Percentiles rank a stretch among this genome's conserved stretches.
Evolutionary conservation across 2,888 invertebrate genomes (phyloP).

Genomic region (Prosapia bicincta): DNA sequence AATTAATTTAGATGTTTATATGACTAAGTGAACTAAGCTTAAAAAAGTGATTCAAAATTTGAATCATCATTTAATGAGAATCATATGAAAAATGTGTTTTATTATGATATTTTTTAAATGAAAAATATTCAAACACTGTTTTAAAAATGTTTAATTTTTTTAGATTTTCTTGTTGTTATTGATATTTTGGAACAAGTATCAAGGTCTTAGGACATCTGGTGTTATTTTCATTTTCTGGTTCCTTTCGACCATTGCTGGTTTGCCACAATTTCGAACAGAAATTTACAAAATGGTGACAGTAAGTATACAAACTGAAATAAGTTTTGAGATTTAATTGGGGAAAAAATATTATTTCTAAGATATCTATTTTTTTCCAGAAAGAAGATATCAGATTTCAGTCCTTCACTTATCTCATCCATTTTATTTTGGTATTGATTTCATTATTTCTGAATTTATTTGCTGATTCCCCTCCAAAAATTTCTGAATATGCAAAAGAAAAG

Average conservation of each 20-base stretch:
- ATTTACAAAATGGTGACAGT: background rate
- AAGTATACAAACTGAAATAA: too few species aligned
- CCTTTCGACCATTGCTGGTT: slow-evolving; percentile 47
- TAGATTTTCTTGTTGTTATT: slow-evolving; percentile 47
- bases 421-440: slow-evolving; percentile 63
- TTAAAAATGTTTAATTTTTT: background rate
- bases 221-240: slow-evolving; percentile 56
- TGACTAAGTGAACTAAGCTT: too few species aligned
- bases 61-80: background rate
- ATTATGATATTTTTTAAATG: background rate
- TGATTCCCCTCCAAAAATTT: slow-evolving; percentile 65
- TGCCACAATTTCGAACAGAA: slow-evolving; percentile 31
- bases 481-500: slow-evolving; percentile 64
- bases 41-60: background rate
- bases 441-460: slow-evolving; percentile 76
- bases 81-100: background rate
- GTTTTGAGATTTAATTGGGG: too few species aligned
- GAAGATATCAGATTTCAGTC: slow-evolving; percentile 54
- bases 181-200: slow-evolving; percentile 48
- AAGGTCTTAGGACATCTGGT: slow-evolving; percentile 55
- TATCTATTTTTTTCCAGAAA: too few species aligned
- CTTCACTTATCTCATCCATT: slow-evolving; percentile 77
- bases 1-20: too few species aligned
- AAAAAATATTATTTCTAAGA: too few species aligned
- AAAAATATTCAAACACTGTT: background rate